phyloP scores from a whole-genome alignment of 2,888 invertebrate species.

The Chymomyza fuscimana region DNA sequence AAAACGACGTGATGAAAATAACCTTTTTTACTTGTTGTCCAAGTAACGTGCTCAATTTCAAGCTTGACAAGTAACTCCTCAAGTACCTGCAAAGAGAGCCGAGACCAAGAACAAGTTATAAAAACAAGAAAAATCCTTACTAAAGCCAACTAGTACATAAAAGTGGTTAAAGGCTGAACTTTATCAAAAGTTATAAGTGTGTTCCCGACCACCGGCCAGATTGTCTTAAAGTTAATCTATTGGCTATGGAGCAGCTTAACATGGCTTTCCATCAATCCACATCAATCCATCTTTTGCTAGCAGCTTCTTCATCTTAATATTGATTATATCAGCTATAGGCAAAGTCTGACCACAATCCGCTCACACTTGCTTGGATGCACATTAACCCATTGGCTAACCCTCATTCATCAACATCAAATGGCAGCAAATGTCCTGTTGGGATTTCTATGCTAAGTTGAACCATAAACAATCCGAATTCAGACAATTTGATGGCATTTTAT shows the following conservation, averaged over 20 bases:
- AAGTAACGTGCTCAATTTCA: slow-evolving; percentile 85
- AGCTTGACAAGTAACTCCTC: slow-evolving; percentile 85
- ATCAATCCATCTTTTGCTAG: slow-evolving; percentile 16
- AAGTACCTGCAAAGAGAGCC: slow-evolving; percentile 81
- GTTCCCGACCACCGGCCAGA: neutral
- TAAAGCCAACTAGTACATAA: neutral
- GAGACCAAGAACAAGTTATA: neutral
- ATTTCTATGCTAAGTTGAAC: neutral
- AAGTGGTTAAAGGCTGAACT: neutral
- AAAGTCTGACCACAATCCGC: neutral
- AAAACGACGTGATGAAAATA: slow-evolving; percentile 87
- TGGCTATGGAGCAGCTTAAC: neutral
- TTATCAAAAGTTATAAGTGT: slow-evolving; percentile 3
- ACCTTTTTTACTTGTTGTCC: slow-evolving; percentile 85
- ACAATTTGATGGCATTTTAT: slow-evolving; percentile 53
- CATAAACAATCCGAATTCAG: slow-evolving; percentile 11
- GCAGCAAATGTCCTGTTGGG: neutral
- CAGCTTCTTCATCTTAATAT: slow-evolving; percentile 20
- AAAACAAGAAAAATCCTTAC: neutral
- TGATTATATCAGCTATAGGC: slow-evolving; percentile 29
- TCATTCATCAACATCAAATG: slow-evolving; percentile 65
- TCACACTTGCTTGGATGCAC: slow-evolving; percentile 18
- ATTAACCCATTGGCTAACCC: slow-evolving; percentile 25
- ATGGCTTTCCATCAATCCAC: neutral
- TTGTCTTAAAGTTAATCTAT: neutral